Evolutionary conservation across 2,888 invertebrate species (phyloP), one percentile per base, ranked within the genome.

Genomic region (Criorhina ranunculi): DNA sequence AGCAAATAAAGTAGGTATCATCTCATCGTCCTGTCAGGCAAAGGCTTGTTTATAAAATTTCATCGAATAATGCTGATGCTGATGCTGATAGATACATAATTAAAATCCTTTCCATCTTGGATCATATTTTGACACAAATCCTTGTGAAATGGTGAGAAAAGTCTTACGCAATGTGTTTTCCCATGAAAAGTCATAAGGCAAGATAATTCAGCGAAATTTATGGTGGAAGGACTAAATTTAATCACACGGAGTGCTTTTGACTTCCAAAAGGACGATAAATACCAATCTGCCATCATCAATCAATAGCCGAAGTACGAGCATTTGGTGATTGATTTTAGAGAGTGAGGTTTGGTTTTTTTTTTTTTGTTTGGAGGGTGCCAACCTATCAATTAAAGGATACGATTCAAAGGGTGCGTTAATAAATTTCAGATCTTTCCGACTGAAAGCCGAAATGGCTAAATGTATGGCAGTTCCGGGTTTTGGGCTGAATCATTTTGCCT

Each of bases 261-360:
- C 67, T 19, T 12, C 33, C 42, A 15, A 4, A 49, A 15, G 12
- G 37, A 40, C 31, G 72, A 40, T 60, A 72, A 72, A 72, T 60
- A 60, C 44, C 42, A 42, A 53, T 33, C 62, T 62, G 73, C 53
- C 51, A 73, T 53, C 73, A 73, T 73, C 62, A 62, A 62, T 73
- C 73, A 73, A 73, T 42, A 42, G 44, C 40, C 51, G 49, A 9
- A 31, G 29, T 62, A 35, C 42, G 24, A n/a, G n/a, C n/a, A 35
- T 53, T 53, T 31, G 33, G 53, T 53, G 73, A 73, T 62, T 62
- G 53, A 73, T 62, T 73, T 53, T 17, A 31, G 5, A 8, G 42
- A 31, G 29, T 42, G 24, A 12, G 35, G 5, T 12, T 12, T n/a
- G n/a, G n/a, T n/a, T n/a, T n/a, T n/a, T n/a, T n/a, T n/a, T n/a